Evolutionary conservation across 2,888 invertebrate genomes (phyloP).

Genomic region (Chymomyza amoena): DNA sequence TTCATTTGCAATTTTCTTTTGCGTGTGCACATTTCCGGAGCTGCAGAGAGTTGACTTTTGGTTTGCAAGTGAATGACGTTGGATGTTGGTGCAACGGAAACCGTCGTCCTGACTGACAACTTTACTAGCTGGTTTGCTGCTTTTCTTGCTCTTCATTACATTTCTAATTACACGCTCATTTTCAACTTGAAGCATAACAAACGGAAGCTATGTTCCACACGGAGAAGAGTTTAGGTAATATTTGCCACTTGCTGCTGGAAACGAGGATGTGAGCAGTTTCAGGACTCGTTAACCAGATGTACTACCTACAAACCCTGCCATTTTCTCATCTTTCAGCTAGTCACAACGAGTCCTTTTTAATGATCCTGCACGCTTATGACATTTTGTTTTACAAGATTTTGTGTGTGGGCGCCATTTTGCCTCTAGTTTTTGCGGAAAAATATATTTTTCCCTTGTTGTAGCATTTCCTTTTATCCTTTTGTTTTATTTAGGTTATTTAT

Average conservation of each 20-base stretch:
- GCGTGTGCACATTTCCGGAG: conserved; percentile 59
- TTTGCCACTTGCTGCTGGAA: conserved; percentile 9
- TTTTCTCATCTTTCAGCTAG: neutral
- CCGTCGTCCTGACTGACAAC: neutral
- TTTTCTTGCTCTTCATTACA: conserved; percentile 44
- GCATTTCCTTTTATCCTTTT: neutral
- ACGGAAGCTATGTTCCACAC: conserved; percentile 30
- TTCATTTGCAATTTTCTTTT: conserved; percentile 61
- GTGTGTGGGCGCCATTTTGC: conserved; percentile 27
- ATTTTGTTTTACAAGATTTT: conserved; percentile 34
- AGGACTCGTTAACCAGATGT: neutral
- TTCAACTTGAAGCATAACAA: conserved; percentile 52
- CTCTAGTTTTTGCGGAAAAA: conserved; percentile 39
- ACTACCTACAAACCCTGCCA: neutral
- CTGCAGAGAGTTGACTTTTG: conserved; percentile 53
- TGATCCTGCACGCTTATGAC: conserved; percentile 44
- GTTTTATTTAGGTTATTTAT: neutral
- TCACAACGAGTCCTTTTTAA: conserved; percentile 31
- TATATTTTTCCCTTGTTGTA: conserved; percentile 13
- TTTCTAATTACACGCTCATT: conserved; percentile 67
- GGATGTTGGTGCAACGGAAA: neutral
- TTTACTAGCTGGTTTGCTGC: conserved; percentile 17
- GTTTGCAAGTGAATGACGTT: conserved; percentile 11
- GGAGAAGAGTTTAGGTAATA: neutral
- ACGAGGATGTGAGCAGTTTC: conserved; percentile 23